phyloP scores from a whole-genome alignment of 2,888 invertebrate genomes.

The Ectemnius cavifrons region DNA sequence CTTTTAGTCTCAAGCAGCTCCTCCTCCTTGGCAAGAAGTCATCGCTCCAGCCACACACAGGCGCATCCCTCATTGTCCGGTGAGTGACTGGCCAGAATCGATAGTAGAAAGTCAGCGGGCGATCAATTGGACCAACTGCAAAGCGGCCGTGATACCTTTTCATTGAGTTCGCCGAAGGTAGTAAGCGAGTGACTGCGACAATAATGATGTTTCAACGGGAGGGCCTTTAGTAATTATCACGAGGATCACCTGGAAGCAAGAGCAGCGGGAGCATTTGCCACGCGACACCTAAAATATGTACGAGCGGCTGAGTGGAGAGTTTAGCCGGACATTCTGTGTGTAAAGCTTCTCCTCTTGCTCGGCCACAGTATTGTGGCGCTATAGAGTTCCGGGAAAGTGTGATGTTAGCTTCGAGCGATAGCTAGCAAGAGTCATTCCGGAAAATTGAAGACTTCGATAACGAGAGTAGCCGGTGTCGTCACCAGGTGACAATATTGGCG shows the following conservation, averaged over 20 bases:
- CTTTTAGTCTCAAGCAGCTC: slow-evolving; percentile 53
- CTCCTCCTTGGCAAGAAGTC: slow-evolving; percentile 57
- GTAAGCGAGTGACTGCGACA: slow-evolving; percentile 18
- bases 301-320: too few relatives aligned
- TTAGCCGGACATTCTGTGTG: too few relatives aligned
- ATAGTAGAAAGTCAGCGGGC: slow-evolving; percentile 67
- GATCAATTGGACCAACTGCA: slow-evolving; percentile 59
- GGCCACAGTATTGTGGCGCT: too few relatives aligned
- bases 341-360: too few relatives aligned
- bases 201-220: slow-evolving; percentile 48
- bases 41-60: slow-evolving; percentile 52
- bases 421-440: too few relatives aligned
- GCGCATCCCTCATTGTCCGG: neutral
- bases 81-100: slow-evolving; percentile 65
- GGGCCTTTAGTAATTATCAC: slow-evolving; percentile 41
- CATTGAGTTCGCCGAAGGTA: slow-evolving; percentile 35
- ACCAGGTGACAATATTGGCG: neutral
- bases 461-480: too few relatives aligned
- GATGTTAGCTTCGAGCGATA: too few relatives aligned
- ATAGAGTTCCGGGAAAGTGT: too few relatives aligned
- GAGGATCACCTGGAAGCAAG: slow-evolving; percentile 11
- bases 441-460: too few relatives aligned
- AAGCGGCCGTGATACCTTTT: slow-evolving; percentile 44
- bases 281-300: too few relatives aligned
- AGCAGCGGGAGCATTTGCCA: too few relatives aligned